These are phyloP conservation scores for Drosophila paulistorum DNA, from an alignment of 1,140 invertebrate genomes.

Conservation along the genomic window DNA sequence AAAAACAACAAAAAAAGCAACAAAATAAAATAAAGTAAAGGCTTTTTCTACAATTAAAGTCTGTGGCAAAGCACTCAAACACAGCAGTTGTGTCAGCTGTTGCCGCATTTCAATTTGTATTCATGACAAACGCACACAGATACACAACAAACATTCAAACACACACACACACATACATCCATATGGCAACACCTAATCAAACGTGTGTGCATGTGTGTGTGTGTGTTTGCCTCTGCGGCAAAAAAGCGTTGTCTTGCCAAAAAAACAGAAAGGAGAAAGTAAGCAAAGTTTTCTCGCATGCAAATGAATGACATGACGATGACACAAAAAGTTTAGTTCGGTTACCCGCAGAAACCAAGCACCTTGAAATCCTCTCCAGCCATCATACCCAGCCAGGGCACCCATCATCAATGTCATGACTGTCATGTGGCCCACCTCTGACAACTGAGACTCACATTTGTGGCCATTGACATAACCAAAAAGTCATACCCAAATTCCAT, in stretches of 20 bases:
- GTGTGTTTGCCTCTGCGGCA: background rate
- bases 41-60: conserved; percentile 61
- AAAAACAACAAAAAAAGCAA: no score
- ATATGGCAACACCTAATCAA: conserved; percentile 23
- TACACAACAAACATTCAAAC: conserved; percentile 2
- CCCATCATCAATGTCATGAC: background rate
- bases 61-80: conserved; percentile 5
- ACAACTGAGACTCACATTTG: conserved; percentile 31
- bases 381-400: conserved; percentile 8
- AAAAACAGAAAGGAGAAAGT: background rate
- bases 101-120: conserved; percentile 56
- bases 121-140: conserved; percentile 43
- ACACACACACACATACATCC: conserved; percentile 9
- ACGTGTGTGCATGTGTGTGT: conserved; percentile 1
- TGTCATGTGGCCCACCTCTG: background rate
- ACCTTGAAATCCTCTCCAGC: background rate
- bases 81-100: background rate
- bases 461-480: conserved; percentile 29
- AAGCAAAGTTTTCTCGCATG: conserved; percentile 55
- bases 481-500: background rate
- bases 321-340: conserved; percentile 51
- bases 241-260: conserved; percentile 13
- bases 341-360: background rate
- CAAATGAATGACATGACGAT: conserved; percentile 67
- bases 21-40: conserved; percentile 23